Conservation (phyloP, 2,113 vertebrate genomes). For the Echinops telfairi region DNA sequence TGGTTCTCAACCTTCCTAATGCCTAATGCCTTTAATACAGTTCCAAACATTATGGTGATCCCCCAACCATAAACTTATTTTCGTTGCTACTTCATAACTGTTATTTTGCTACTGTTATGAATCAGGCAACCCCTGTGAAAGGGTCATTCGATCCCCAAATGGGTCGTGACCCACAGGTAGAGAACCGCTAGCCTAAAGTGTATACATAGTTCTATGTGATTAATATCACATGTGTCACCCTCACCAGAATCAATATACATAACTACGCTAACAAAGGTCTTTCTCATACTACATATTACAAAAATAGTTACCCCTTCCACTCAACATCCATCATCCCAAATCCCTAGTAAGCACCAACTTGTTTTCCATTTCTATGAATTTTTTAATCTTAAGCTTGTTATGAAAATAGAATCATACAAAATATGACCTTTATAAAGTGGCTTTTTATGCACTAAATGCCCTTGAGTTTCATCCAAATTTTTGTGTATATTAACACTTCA, state of each 20-base stretch:
- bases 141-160: too few relatives aligned
- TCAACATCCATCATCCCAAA: rapidly evolving
- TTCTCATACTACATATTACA: not conserved
- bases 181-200: not conserved
- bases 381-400: not conserved
- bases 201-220: not conserved
- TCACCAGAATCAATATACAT: not conserved
- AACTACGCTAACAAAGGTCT: not conserved
- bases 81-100: too few relatives aligned
- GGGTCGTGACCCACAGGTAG: too few relatives aligned
- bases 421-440: not conserved
- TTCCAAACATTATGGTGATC: too few relatives aligned
- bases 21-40: too few relatives aligned
- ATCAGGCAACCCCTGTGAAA: too few relatives aligned
- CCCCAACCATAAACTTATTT: too few relatives aligned
- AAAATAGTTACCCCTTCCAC: not conserved
- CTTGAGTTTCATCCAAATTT: not conserved
- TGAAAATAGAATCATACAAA: not conserved
- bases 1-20: too few relatives aligned
- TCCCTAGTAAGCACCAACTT: not conserved
- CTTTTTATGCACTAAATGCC: too few relatives aligned
- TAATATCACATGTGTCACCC: not conserved
- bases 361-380: not conserved
- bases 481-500: not conserved
- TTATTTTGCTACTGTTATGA: too few relatives aligned